A percentile compares a stretch with the other conserved stretches of the same genome.
Conservation (phyloP, 2,888 invertebrate genomes). For the Hydroisotoma schaefferi region DNA sequence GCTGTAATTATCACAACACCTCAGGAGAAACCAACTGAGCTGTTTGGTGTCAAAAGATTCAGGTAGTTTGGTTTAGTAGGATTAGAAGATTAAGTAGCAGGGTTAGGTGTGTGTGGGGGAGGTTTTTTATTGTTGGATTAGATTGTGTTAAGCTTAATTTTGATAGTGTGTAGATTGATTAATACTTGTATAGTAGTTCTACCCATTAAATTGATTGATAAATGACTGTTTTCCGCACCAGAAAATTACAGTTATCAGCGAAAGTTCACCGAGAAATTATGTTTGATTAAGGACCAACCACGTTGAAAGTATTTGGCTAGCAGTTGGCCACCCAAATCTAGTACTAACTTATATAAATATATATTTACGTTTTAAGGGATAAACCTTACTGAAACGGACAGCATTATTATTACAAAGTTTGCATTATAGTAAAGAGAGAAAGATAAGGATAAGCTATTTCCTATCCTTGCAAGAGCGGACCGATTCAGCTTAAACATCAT, state of each 20-base stretch:
- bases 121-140: too few species aligned
- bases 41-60: not conserved
- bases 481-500: too few species aligned
- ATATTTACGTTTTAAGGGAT: slow-evolving; percentile 6
- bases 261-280: slow-evolving; percentile 41
- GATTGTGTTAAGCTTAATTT: too few species aligned
- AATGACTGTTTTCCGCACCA: slow-evolving; percentile 48
- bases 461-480: too few species aligned
- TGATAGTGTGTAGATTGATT: not conserved
- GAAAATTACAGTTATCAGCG: slow-evolving; percentile 46
- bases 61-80: too few species aligned
- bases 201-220: slow-evolving; percentile 45
- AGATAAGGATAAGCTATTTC: not conserved
- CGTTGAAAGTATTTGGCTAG: too few species aligned
- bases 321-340: not conserved
- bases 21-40: not conserved
- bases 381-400: slow-evolving; percentile 12
- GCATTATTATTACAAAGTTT: not conserved
- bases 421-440: not conserved
- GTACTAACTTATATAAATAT: not conserved
- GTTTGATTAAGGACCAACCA: slow-evolving; percentile 42
- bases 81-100: too few species aligned
- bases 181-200: slow-evolving; percentile 10
- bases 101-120: too few species aligned
- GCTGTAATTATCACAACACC: slow-evolving; percentile 8